Evolutionary conservation across 2,888 invertebrate species (phyloP).

Genomic region (Oscheius sp.): DNA sequence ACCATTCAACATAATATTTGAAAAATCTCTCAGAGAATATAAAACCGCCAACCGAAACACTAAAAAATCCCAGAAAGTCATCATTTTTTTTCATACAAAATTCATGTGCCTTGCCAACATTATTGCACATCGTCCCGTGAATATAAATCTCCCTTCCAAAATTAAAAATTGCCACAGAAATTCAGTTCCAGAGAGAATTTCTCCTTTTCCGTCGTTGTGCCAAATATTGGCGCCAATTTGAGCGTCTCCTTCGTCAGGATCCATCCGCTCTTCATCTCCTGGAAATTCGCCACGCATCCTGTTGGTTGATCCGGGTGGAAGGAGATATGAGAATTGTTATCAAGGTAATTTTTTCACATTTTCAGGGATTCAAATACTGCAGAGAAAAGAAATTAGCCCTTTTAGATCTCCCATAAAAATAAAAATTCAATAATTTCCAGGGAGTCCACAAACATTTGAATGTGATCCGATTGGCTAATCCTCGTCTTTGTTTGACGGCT

Average conservation of each 20-base stretch:
- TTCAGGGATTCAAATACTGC: too few species aligned
- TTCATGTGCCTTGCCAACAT: too few species aligned
- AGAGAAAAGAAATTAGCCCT: not conserved
- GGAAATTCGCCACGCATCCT: conserved; percentile 59
- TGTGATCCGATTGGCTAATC: conserved; percentile 46
- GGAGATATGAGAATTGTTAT: conserved; percentile 44
- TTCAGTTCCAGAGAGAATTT: conserved; percentile 28
- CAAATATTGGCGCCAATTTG: conserved; percentile 54
- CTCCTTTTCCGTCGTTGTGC: conserved; percentile 46
- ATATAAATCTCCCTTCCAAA: too few species aligned
- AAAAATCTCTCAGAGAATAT: too few species aligned
- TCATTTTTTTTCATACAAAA: too few species aligned
- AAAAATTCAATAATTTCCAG: conserved; percentile 28
- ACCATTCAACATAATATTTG: too few species aligned
- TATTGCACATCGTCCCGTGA: too few species aligned
- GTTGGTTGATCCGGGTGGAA: conserved; percentile 53
- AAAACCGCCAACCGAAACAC: too few species aligned
- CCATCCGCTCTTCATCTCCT: conserved; percentile 48
- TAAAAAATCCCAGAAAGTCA: not conserved
- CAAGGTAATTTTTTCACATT: not conserved
- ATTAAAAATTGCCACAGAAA: not conserved
- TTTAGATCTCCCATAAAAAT: not conserved
- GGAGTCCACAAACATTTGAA: conserved; percentile 56
- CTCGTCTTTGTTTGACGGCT: conserved; percentile 57
- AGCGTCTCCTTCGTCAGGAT: conserved; percentile 45